Evolutionary conservation across 2,888 invertebrate species (phyloP), one percentile per base, ranked within the genome.

Genomic region (Ischnura elegans): DNA sequence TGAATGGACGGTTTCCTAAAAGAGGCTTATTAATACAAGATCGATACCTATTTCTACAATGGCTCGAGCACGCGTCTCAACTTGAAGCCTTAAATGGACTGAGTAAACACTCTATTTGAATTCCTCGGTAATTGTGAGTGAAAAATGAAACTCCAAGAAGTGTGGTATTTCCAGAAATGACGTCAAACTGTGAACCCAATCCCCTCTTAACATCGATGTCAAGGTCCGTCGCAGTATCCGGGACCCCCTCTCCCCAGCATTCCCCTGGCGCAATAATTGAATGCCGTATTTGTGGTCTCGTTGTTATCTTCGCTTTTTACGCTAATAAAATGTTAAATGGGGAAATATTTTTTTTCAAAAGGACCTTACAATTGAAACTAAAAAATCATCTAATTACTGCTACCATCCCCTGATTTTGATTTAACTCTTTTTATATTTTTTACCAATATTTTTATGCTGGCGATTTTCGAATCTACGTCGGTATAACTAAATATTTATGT

Each of bases 181-280:
- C 76, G 76, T 76, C 76, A 76, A 36, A 16, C n/a, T n/a, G 8
- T 76, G 29, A 36, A 76, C 29, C 76, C 76, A 76, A 76, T 76
- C 76, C 76, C 21, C 76, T 76, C 76, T 76, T 76, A 36, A 36
- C 76, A 8, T 76, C 76, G 29, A 36, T 76, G 76, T 76, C 36
- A 76, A 76, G 76, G 76, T 76, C 76, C 76, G 36, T 76, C 36
- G 76, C 76, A 76, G 76, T 76, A 76, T 76, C 76, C 76, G 76
- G 76, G 76, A 76, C 76, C 36, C 36, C 76, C 76, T 61, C 76
- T 76, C 76, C 16, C n/a, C 36, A 36, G 13, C 16, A 36, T 76
- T 16, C 13, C 29, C 76, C 13, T 76, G 76, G 36, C 76, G 36
- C 25, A 36, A 29, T 76, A 76, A 76, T 76, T 76, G 76, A 76